Base-by-base conservation (phyloP, 2,113 vertebrate species). In the Pterocles gutturalis region DNA sequence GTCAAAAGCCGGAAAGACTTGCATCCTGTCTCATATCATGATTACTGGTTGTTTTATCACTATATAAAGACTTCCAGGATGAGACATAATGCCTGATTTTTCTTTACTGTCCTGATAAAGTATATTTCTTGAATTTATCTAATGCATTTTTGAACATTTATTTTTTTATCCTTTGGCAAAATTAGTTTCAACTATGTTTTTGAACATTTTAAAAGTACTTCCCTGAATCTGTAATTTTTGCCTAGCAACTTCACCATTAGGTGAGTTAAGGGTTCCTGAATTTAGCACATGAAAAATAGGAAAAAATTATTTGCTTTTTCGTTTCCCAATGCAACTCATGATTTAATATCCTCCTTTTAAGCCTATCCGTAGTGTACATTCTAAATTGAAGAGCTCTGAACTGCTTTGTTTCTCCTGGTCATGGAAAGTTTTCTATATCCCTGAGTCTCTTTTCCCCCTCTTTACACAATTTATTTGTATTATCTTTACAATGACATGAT, bases 161-260 rank as follows among this genome's bases (percentile, higher is more conserved):
- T 31, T 7, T 79, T 55, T 69, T 57, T 55, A 58, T 69, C 22
- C 21, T 53, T 70, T 58, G 13, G 10, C 16, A 84, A 75, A 80
- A 51, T 34, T 16, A 41, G 1, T 48, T 70, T 70, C 16, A 1
- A 21, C 13, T 54, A 21, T 57, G 3, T 14, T 38, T 76, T 46
- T 49, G 46, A 76, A 19, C 60, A 65, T 38, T 11, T 36, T 53
- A 53, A 48, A 75, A 70, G 7, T 64, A 58, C 3, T 49, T 78
- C 19, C 11, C 75, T 80, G 7, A 69, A 21, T 1, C 2, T 54
- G 13, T 33, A 0, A 0, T 2, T 54, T 89, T 85, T 65, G 8
- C 22, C 31, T 25, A 60, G 6, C 24, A 25, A 9, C 53, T 69
- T 69, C 38, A 80, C 21, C 18, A 24, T 41, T 57, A 75, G 24